Base-by-base conservation (phyloP, 35 echinoderm and acorn worm genomes). In the Nesometra sesokonis region DNA sequence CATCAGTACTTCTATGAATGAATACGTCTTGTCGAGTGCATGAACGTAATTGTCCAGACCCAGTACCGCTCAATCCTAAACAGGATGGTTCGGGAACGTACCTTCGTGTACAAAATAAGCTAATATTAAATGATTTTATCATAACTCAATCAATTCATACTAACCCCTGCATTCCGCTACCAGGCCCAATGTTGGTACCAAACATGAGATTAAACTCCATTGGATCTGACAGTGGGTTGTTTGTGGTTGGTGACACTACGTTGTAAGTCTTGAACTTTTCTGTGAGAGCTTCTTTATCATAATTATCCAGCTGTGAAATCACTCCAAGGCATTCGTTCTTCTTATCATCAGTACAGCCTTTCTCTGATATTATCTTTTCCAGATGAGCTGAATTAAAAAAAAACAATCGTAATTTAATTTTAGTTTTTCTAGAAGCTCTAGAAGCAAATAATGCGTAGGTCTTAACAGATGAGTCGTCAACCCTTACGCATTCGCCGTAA, bases 121-220 rank as follows among this genome's bases (percentile, higher is more conserved):
- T n/a, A n/a, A n/a, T n/a, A n/a, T n/a, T n/a, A n/a, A n/a, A n/a
- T n/a, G n/a, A n/a, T 80, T 11, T 80, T 67, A 13, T 80, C 31
- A 80, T 3, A 84, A 36, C 9, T 77, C 32, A 29, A n/a, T n/a
- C n/a, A n/a, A n/a, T n/a, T n/a, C n/a, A n/a, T n/a, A 31, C 95
- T 90, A 46, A 98, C 95, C 95, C 95, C 21, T 90, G 92, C 47
- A 94, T 47, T 40, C 91, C 94, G 32, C 92, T 90, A 57, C 92
- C 80, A 36, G 95, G 95, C 5, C 95, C 95, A 34, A 98, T 98
- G 35, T 77, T 83, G 0, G 95, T 98, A 57, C 39, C 87, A 86
- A 98, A 98, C 92, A 98, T 94, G 5, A 98, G 92, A 79, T 97
- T 97, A 85, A 94, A 98, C 31, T 98, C 92, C 81, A 87, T 86